Base-by-base conservation (phyloP, 2,113 vertebrate genomes). In the Megalops atlanticus region DNA sequence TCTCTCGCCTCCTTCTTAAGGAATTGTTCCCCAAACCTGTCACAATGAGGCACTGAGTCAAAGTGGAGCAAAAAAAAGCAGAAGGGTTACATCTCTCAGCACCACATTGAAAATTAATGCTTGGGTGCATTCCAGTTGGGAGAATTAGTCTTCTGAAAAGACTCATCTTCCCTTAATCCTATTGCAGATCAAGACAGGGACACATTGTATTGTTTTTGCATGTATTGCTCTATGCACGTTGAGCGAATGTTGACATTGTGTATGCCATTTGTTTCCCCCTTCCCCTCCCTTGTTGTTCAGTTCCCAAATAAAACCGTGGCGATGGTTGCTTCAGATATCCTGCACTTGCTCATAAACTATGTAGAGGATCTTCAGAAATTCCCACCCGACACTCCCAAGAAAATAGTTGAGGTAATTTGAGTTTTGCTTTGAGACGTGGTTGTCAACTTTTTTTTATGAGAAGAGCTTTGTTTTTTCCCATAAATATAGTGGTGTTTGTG, bases 271-370 rank as follows among this genome's bases (percentile, higher is more conserved):
- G 35, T 47, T 0, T 72, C 40, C 71, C 8, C 85, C 18, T 6
- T 5, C 84, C 6, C 86, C 80, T 84, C 45, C 70, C 79, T 80
- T 88, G 21, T 85, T 82, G 85, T 87, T 27, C 85, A 99, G 98
- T 99, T 99, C 88, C 94, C 97, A 54, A 99, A 99, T 92, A 99
- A 99, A 94, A 96, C 92, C 1, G 98, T 99, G 15, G 97, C 97
- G 0, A 95, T 99, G 54, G 97, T 99, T 83, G 97, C 97, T 4
- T 98, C 97, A 27, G 97, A 97, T 88, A 96, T 98, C 92, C 94
- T 99, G 87, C 97, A 96, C 86, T 95, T 99, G 87, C 92, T 99
- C 81, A 96, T 98, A 90, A 96, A 96, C 90, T 96, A 97, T 36
- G 95, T 96, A 64, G 94, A 97, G 35, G 94, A 96, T 85, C 96